Conservation (phyloP, 2,888 invertebrate species). For the Trimorus sp. region DNA sequence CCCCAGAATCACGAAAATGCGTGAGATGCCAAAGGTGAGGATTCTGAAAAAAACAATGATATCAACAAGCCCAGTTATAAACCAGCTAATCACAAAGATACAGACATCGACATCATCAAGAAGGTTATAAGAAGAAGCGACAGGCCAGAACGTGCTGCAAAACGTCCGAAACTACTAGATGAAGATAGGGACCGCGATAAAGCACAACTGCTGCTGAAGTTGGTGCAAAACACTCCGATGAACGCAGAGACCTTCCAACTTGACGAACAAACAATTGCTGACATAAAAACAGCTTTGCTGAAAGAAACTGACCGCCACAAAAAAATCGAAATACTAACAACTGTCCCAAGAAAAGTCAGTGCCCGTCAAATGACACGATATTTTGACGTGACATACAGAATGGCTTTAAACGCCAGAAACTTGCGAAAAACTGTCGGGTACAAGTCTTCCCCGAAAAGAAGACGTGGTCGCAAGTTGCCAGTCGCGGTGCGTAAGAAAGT, state of each 20-base stretch:
- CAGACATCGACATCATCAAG: too few relatives aligned
- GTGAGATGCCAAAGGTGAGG: too few relatives aligned
- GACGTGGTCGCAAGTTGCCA: neutral
- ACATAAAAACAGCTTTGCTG: neutral
- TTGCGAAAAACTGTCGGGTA: slow-evolving; percentile 18
- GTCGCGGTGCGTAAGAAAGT: slow-evolving; percentile 16
- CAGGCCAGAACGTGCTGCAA: too few relatives aligned
- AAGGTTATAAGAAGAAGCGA: too few relatives aligned
- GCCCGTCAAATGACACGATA: slow-evolving; percentile 23
- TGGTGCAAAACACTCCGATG: too few relatives aligned
- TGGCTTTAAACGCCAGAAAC: slow-evolving; percentile 31
- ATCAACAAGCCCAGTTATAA: too few relatives aligned
- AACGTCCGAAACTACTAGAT: too few relatives aligned
- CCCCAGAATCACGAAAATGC: too few relatives aligned
- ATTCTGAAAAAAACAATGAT: too few relatives aligned
- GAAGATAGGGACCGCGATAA: too few relatives aligned
- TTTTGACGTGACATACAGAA: slow-evolving; percentile 23
- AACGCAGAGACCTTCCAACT: neutral
- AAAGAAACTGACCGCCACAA: neutral
- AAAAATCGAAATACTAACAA: slow-evolving; percentile 41
- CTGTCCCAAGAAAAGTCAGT: slow-evolving; percentile 19
- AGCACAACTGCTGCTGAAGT: too few relatives aligned
- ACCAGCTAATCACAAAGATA: too few relatives aligned
- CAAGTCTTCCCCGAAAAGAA: slow-evolving; percentile 11
- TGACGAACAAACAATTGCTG: neutral